These are phyloP conservation scores for Arizona elegans DNA, from an alignment of 2,113 vertebrate species.

Conservation along the genomic window DNA sequence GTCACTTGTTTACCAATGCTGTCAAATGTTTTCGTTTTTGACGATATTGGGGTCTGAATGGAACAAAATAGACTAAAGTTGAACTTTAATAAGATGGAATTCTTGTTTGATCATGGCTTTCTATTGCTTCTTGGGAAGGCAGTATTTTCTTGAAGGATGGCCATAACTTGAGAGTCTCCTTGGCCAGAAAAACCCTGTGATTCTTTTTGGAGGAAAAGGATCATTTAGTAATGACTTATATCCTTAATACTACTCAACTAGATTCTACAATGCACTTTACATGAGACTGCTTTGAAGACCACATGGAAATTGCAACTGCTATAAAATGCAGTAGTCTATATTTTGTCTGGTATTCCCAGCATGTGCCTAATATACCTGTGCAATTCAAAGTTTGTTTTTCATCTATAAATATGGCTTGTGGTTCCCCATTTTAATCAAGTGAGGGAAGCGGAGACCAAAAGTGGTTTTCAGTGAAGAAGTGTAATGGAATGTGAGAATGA, in stretches of 20 bases:
- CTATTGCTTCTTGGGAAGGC: neutral
- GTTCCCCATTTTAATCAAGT: neutral
- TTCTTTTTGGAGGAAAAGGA: neutral
- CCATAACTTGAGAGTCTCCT: neutral
- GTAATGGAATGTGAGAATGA: neutral
- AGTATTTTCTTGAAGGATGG: neutral
- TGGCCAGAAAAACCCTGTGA: neutral
- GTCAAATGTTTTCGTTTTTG: neutral
- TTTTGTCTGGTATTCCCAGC: neutral
- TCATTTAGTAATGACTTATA: neutral
- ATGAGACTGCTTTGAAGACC: neutral
- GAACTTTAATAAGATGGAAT: neutral
- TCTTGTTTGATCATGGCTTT: neutral
- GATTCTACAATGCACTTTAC: neutral
- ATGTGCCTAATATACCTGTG: neutral
- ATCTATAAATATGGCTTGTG: neutral
- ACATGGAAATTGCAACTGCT: neutral
- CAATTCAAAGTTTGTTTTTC: neutral
- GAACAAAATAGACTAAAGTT: neutral
- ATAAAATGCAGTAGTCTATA: neutral
- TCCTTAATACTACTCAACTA: neutral
- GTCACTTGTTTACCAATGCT: neutral
- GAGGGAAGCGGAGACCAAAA: neutral
- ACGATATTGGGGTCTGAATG: neutral
- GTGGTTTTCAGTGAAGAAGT: neutral